Evolutionary conservation across 2,888 invertebrate species (phyloP).

Genomic region (Rhynchonema sp.): DNA sequence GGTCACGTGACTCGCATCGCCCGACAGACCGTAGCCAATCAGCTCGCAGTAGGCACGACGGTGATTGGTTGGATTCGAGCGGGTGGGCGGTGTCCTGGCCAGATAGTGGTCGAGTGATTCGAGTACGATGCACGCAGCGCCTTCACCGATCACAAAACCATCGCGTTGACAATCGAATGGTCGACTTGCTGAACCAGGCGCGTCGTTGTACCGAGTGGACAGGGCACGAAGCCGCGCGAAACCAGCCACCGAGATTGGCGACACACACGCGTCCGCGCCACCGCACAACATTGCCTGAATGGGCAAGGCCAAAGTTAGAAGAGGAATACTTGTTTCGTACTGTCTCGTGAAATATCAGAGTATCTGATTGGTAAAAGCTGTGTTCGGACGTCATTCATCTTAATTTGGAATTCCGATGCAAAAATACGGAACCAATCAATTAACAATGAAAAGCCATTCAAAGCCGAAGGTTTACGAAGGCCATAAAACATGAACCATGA

Average conservation of each 20-base stretch:
- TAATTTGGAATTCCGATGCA: too few relatives aligned
- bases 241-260: slow-evolving; percentile 68
- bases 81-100: slow-evolving; percentile 41
- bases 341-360: too few relatives aligned
- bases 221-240: slow-evolving; percentile 50
- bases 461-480: too few relatives aligned
- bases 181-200: slow-evolving; percentile 57
- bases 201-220: slow-evolving; percentile 60
- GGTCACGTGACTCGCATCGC: slow-evolving; percentile 81
- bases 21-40: slow-evolving; percentile 72
- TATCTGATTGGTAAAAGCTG: too few relatives aligned
- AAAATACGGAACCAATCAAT: too few relatives aligned
- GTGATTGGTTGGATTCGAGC: neutral
- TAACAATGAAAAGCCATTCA: too few relatives aligned
- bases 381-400: neutral
- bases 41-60: slow-evolving; percentile 63
- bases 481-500: too few relatives aligned
- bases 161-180: slow-evolving; percentile 75
- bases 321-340: neutral
- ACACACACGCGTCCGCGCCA: slow-evolving; percentile 71
- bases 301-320: too few relatives aligned
- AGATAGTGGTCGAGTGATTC: slow-evolving; percentile 72
- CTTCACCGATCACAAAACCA: slow-evolving; percentile 98
- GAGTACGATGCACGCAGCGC: slow-evolving; percentile 64
- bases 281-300: slow-evolving; percentile 73